A percentile compares a stretch with the other conserved stretches of the same genome.
Conservation (phyloP, 2,113 vertebrate genomes). For the Chitala chitala region DNA sequence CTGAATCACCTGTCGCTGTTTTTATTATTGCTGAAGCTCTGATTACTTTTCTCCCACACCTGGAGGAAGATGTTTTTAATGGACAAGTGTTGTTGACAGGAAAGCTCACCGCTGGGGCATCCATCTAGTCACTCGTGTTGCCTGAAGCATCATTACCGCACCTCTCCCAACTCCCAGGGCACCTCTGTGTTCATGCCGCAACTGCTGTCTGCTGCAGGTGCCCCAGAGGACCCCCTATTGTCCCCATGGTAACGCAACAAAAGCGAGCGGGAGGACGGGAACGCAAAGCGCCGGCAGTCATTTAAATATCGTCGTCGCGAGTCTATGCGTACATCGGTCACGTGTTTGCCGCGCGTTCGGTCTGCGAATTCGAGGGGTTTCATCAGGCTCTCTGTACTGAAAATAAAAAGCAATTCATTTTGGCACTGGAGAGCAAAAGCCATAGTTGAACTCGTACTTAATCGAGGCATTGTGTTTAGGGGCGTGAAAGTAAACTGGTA, state of each 20-base stretch:
- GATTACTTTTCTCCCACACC: slow-evolving; percentile 30
- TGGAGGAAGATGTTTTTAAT: slow-evolving; percentile 37
- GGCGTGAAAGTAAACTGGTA: neutral
- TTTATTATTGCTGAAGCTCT: slow-evolving; percentile 18
- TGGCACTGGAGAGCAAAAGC: too few relatives aligned
- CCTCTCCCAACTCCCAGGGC: slow-evolving; percentile 19
- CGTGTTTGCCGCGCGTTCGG: too few relatives aligned
- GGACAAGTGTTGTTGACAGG: slow-evolving; percentile 15
- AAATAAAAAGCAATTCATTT: too few relatives aligned
- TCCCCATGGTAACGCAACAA: slow-evolving; percentile 20
- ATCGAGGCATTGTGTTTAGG: too few relatives aligned
- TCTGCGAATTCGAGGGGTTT: too few relatives aligned
- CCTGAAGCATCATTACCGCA: slow-evolving; percentile 15
- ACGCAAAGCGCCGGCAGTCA: neutral
- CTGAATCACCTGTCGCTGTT: slow-evolving; percentile 23
- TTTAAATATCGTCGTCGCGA: too few relatives aligned
- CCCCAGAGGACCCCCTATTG: neutral
- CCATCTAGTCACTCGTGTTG: neutral
- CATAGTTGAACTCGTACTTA: too few relatives aligned
- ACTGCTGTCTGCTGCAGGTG: neutral
- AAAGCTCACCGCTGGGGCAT: slow-evolving; percentile 14
- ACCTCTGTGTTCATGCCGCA: neutral
- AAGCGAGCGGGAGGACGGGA: neutral
- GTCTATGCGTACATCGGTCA: too few relatives aligned
- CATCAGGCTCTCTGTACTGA: too few relatives aligned